Conservation (phyloP, 2,888 invertebrate species). For the Cantharis rufa region DNA sequence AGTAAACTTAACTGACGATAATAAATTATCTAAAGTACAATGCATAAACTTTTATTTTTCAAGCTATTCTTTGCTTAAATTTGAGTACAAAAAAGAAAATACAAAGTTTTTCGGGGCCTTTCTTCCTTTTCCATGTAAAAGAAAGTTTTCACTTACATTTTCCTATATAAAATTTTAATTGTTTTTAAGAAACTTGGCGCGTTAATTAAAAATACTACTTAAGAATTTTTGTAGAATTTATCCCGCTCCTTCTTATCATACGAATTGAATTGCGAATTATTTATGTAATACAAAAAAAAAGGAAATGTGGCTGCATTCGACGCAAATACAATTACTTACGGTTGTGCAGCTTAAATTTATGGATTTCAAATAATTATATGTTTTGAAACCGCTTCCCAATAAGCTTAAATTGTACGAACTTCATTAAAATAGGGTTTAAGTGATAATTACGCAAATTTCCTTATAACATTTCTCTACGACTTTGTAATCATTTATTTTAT, state of each 20-base stretch:
- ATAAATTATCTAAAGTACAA: background rate
- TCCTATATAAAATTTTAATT: background rate
- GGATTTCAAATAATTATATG: background rate
- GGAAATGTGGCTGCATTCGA: background rate
- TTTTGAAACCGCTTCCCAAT: background rate
- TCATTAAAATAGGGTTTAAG: background rate
- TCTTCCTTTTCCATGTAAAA: background rate
- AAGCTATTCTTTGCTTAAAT: background rate
- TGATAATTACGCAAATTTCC: background rate
- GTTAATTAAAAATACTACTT: background rate
- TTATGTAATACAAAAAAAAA: background rate
- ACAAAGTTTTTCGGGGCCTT: background rate
- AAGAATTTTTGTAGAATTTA: background rate
- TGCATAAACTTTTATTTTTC: background rate
- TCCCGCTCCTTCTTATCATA: background rate
- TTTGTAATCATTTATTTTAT: constrained; percentile 3
- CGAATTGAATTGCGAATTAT: background rate
- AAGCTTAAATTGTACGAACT: constrained; percentile 1
- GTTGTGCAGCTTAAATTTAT: background rate
- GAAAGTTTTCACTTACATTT: background rate
- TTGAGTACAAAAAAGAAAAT: background rate
- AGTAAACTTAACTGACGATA: background rate
- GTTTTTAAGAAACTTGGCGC: background rate
- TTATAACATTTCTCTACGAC: background rate
- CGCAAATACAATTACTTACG: background rate